phyloP scores from a whole-genome alignment of 2,113 vertebrate genomes.

The Jacana jacana region DNA sequence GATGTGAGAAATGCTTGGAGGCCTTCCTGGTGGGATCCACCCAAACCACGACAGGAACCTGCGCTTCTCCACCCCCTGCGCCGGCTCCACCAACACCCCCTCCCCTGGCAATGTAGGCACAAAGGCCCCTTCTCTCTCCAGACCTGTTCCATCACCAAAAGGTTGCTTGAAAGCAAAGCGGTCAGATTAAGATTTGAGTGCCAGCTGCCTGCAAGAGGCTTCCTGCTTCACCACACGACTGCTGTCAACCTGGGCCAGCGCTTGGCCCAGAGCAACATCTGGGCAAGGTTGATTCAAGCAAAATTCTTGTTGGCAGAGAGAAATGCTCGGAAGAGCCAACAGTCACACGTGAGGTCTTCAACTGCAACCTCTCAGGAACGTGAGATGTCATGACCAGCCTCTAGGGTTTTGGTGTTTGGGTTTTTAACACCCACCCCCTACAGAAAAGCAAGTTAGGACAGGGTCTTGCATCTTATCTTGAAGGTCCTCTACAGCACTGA shows the following conservation, averaged over 20 bases:
- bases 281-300: not conserved
- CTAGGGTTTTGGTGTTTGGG: not conserved
- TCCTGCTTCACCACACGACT: not conserved
- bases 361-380: not conserved
- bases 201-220: not conserved
- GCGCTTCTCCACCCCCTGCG: accelerated
- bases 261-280: slow-evolving; percentile 7
- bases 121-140: not conserved
- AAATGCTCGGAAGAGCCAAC: not conserved
- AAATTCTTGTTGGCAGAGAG: not conserved
- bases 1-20: not conserved
- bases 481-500: not conserved
- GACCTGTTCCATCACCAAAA: not conserved
- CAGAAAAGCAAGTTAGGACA: not conserved
- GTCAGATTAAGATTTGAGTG: not conserved
- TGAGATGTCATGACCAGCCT: accelerated
- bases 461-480: not conserved
- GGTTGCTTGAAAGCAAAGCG: not conserved
- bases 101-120: not conserved
- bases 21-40: not conserved
- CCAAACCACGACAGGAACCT: not conserved
- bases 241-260: not conserved
- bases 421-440: accelerated
- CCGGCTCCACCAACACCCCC: no score
- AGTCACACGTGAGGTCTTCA: not conserved